Percentiles rank a stretch among this genome's conserved stretches.
Conservation (phyloP, 1,140 invertebrate genomes). For the Orussus abietinus region DNA sequence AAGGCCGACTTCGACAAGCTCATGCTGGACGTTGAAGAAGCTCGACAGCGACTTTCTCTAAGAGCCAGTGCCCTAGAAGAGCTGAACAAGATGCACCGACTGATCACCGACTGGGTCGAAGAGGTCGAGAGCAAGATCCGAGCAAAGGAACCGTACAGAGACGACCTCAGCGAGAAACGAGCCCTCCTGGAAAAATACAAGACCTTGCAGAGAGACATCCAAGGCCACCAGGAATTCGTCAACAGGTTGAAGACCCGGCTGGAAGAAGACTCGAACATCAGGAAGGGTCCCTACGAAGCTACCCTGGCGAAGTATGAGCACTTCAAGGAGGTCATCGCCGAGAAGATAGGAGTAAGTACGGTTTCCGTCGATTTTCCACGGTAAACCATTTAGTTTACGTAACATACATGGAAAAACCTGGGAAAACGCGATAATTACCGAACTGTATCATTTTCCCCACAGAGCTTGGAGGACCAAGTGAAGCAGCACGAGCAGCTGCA, state of each 20-base stretch:
- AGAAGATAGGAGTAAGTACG: conserved; percentile 61
- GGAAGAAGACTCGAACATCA: conserved; percentile 62
- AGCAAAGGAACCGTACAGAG: conserved; percentile 65
- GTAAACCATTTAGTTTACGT: no score
- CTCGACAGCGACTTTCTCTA: conserved; percentile 67
- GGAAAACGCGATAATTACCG: no score
- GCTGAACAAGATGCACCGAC: conserved; percentile 73
- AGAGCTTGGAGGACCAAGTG: conserved; percentile 77
- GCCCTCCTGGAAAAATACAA: conserved; percentile 80
- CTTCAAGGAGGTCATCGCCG: conserved; percentile 61
- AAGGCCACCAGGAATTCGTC: conserved; percentile 69
- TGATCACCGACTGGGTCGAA: conserved; percentile 78
- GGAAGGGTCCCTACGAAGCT: conserved; percentile 65
- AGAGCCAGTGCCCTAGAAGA: conserved; percentile 78
- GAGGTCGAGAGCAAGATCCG: conserved; percentile 81
- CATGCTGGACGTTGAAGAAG: conserved; percentile 73
- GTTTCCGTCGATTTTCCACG: no score
- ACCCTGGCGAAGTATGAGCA: conserved; percentile 69
- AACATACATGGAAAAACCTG: no score
- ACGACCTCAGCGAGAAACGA: conserved; percentile 87
- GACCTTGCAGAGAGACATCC: conserved; percentile 72
- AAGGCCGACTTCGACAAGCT: conserved; percentile 86
- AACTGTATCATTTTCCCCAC: conserved; percentile 20
- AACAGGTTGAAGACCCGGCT: conserved; percentile 68
- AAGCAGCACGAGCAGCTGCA: conserved; percentile 85